Evolutionary conservation across 2,888 invertebrate genomes (phyloP), one percentile per base, ranked within the genome.

Genomic region (Smittia aterrima): DNA sequence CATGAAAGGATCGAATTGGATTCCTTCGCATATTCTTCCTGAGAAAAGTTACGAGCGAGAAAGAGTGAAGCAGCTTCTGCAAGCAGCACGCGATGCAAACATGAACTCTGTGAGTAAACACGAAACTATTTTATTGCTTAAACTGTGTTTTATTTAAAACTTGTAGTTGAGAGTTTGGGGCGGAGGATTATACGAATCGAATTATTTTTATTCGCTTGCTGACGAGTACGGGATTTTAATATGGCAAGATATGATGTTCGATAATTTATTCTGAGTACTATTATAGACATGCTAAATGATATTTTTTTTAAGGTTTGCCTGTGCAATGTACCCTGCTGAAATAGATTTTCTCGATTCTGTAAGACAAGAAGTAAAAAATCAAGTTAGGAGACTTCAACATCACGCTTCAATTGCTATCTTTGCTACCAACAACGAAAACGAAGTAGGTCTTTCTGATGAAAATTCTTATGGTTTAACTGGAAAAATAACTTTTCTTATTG

Each of bases 381-480:
- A 94, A 83, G 89, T 94, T 0, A 85, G 88, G 75, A 87, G 95
- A 67, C 84, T 99, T 9, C 92, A 92, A 76, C 87, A 91, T 79
- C 97, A 98, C 82, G 87, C 98, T 0, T 93, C 93, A 68, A 87
- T 98, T 47, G 90, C 92, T 0, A 79, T 97, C 0, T 97, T 95
- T 90, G 93, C 96, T n/a, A 96, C 91, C 2, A 98, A 98, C 82
- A 98, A 98, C 81, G 98, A 98, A 83, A 98, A 98, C 80, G 98
- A 98, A 84, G 92, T n/a, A n/a, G n/a, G n/a, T n/a, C n/a, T n/a
- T n/a, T n/a, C n/a, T n/a, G n/a, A n/a, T n/a, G n/a, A n/a, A n/a
- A n/a, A n/a, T n/a, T n/a, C n/a, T n/a, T n/a, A n/a, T n/a, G n/a
- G n/a, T n/a, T n/a, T n/a, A n/a, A n/a, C n/a, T n/a, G n/a, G n/a